Percentiles rank a stretch among this genome's conserved stretches.
phyloP scores from a whole-genome alignment of 2,797 vertebrate genomes.

The Clarias laeviceps region DNA sequence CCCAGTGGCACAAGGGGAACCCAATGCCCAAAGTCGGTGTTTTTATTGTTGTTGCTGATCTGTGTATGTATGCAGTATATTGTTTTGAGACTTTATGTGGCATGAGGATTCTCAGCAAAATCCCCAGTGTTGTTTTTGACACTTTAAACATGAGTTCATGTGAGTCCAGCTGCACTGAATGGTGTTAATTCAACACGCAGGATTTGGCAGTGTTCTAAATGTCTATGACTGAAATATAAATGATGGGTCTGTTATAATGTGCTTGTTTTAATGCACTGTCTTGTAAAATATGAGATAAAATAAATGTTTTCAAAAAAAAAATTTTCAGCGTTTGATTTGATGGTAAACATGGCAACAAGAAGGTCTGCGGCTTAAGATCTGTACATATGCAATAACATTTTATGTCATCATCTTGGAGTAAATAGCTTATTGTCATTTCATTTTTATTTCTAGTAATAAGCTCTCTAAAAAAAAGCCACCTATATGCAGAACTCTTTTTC shows the following conservation, averaged over 20 bases:
- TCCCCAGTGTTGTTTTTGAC: too few relatives aligned
- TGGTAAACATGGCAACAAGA: not conserved
- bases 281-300: too few relatives aligned
- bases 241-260: not conserved
- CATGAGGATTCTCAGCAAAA: not conserved
- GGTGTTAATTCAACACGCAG: too few relatives aligned
- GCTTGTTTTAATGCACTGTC: not conserved
- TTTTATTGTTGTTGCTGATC: too few relatives aligned
- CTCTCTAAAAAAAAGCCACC: conserved; percentile 20
- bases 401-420: not conserved
- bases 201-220: too few relatives aligned
- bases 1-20: too few relatives aligned
- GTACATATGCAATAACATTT: not conserved
- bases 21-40: too few relatives aligned
- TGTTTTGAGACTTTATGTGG: not conserved
- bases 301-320: too few relatives aligned
- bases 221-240: too few relatives aligned
- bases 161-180: too few relatives aligned
- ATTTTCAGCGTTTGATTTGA: not conserved
- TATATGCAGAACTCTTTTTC: not conserved
- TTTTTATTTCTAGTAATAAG: conserved; percentile 9
- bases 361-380: not conserved
- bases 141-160: too few relatives aligned
- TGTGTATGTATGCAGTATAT: not conserved
- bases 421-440: not conserved